Evolutionary conservation across 1,140 invertebrate species (phyloP).

Genomic region (Eurosta solidaginis): DNA sequence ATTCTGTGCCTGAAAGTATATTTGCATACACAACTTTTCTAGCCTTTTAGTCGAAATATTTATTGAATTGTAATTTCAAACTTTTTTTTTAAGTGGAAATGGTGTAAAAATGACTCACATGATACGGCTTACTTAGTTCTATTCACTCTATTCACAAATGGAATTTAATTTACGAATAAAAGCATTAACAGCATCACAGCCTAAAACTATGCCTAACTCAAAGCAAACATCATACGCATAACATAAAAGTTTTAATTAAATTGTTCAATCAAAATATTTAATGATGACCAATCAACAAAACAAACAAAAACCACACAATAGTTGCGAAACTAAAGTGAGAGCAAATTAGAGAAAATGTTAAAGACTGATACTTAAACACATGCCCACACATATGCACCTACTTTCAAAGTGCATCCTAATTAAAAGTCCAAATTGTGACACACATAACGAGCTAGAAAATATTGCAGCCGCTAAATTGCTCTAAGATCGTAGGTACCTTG

Average conservation of each 20-base stretch:
- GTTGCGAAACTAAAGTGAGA: not conserved
- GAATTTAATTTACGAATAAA: not conserved
- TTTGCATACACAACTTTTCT: too few relatives aligned
- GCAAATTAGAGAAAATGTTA: not conserved
- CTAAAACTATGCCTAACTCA: not conserved
- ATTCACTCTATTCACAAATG: too few relatives aligned
- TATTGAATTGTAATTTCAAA: too few relatives aligned
- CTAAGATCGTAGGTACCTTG: not conserved
- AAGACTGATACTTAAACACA: not conserved
- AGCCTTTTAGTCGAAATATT: too few relatives aligned
- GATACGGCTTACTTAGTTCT: too few relatives aligned
- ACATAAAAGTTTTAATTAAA: not conserved
- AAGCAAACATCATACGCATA: not conserved
- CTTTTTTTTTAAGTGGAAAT: too few relatives aligned
- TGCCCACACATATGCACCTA: not conserved
- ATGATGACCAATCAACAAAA: not conserved
- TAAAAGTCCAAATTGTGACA: not conserved
- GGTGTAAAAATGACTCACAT: too few relatives aligned
- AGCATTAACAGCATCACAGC: not conserved
- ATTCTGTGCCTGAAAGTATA: too few relatives aligned
- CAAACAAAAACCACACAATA: not conserved
- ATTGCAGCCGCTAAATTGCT: constrained; percentile 6
- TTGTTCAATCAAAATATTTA: not conserved
- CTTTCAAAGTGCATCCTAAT: not conserved
- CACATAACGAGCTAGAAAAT: constrained; percentile 1